A percentile compares a stretch with the other conserved stretches of the same genome.
Conservation (phyloP, 2,888 invertebrate genomes). For the Drosophila meridiana region DNA sequence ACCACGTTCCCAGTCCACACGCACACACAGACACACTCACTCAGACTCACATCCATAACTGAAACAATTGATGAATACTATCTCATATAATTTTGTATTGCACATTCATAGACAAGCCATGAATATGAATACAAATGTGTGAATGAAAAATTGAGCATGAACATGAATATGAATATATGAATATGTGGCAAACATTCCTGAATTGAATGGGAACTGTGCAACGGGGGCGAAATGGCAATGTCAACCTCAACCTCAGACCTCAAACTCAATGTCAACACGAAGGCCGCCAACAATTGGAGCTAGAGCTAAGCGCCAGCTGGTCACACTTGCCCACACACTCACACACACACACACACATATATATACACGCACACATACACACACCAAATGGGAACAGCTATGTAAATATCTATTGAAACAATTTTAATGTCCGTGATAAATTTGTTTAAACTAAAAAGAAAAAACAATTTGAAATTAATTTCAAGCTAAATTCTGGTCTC, state of each 20-base stretch:
- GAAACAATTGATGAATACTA: conserved; percentile 41
- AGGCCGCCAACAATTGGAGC: conserved; percentile 16
- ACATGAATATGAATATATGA: conserved; percentile 3
- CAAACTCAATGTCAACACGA: conserved; percentile 1
- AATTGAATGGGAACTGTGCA: conserved; percentile 1
- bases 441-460: conserved; percentile 5
- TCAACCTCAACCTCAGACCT: conserved; percentile 24
- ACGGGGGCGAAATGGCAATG: conserved; percentile 28
- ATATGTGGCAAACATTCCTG: background rate
- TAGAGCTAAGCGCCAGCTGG: conserved; percentile 30
- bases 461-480: conserved; percentile 17
- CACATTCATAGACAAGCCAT: conserved; percentile 47
- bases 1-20: conserved; percentile 7
- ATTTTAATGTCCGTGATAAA: conserved; percentile 48
- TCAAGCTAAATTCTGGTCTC: conserved; percentile 24
- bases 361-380: conserved; percentile 2
- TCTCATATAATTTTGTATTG: conserved; percentile 47
- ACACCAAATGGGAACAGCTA: conserved; percentile 39
- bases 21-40: conserved; percentile 8
- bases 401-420: conserved; percentile 48
- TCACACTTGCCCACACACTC: conserved; percentile 23
- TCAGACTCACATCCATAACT: background rate
- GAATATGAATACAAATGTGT: conserved; percentile 34
- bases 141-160: conserved; percentile 27
- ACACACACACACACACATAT: conserved; percentile 10